phyloP scores from a whole-genome alignment of 2,113 vertebrate genomes.

The Colaptes auratus region DNA sequence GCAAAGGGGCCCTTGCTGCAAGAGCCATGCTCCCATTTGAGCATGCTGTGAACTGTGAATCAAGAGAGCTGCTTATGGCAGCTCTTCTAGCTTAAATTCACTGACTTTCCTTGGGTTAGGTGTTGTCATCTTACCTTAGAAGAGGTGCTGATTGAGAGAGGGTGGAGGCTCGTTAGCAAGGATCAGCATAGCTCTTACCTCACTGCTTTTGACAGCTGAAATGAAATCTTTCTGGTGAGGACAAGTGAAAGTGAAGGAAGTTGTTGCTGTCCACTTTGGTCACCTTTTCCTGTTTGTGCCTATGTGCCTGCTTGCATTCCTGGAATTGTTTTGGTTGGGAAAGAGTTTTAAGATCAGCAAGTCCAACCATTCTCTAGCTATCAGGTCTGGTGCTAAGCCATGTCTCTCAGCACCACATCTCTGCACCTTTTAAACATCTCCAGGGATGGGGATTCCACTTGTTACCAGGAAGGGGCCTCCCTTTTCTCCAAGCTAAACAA shows the following conservation, averaged over 20 bases:
- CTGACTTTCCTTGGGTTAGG: not conserved
- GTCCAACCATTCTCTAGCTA: too few species aligned
- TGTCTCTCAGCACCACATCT: too few species aligned
- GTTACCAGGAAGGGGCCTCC: too few species aligned
- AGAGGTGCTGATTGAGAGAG: not conserved
- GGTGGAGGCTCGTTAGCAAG: not conserved
- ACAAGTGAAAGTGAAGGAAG: not conserved
- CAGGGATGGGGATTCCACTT: too few species aligned
- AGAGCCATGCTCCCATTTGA: not conserved
- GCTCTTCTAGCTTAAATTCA: not conserved
- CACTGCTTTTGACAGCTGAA: not conserved
- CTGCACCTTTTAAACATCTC: too few species aligned
- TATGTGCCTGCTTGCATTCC: too few species aligned
- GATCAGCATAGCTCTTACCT: not conserved
- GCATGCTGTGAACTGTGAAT: not conserved
- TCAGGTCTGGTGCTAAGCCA: too few species aligned
- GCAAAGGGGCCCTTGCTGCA: not conserved
- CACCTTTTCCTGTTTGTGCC: fast-evolving
- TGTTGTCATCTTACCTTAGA: not conserved
- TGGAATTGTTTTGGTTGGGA: too few species aligned
- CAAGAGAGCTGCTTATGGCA: not conserved
- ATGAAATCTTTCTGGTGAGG: not conserved
- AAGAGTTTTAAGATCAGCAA: too few species aligned
- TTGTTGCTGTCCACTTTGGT: not conserved
- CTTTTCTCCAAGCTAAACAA: too few species aligned